Evolutionary conservation across 64 coral and sea anemone species (phyloP).

Genomic region (Pachyseris speciosa): DNA sequence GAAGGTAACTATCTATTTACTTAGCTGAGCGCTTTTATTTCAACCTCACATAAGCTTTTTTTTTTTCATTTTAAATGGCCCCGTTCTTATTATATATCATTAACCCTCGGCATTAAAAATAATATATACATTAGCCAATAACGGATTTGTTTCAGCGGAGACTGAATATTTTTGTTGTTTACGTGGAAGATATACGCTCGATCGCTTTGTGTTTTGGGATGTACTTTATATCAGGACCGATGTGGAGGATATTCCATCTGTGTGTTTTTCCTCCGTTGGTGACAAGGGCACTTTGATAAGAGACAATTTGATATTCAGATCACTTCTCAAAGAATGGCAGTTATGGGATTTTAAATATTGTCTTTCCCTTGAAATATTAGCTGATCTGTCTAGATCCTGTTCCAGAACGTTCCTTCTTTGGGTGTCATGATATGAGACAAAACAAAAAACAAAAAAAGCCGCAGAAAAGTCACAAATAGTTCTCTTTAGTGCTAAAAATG

Average conservation of each 20-base stretch:
- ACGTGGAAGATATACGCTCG: no score
- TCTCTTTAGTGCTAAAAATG: no score
- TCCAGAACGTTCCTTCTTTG: background rate
- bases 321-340: background rate
- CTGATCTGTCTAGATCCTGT: background rate
- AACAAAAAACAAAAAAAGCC: no score
- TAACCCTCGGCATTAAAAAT: background rate
- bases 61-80: background rate
- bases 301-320: conserved; percentile 13
- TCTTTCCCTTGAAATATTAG: background rate
- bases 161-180: no score
- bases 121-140: conserved; percentile 10
- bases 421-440: no score
- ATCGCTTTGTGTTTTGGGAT: no score
- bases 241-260: background rate
- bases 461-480: no score
- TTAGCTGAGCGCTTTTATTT: background rate
- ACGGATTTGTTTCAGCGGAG: no score
- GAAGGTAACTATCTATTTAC: conserved; percentile 21
- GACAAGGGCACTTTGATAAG: conserved; percentile 26
- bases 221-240: background rate
- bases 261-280: background rate
- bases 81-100: background rate
- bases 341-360: background rate
- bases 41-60: background rate